phyloP scores from a whole-genome alignment of 2,888 invertebrate genomes.

The Pegoplata infirma region DNA sequence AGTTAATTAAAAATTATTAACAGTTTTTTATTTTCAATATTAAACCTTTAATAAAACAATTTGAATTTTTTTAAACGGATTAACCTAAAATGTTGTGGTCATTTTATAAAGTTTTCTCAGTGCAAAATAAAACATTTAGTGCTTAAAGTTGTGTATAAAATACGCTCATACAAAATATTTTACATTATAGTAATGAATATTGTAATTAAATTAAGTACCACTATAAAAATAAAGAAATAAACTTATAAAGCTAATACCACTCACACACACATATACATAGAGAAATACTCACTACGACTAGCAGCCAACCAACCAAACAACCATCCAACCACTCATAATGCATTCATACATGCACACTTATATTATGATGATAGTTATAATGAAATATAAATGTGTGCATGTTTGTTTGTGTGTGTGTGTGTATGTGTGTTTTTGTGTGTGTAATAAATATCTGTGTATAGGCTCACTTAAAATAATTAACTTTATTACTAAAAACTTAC shows the following conservation, averaged over 20 bases:
- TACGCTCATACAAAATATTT: not conserved
- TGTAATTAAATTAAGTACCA: constrained; percentile 54
- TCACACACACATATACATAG: no score
- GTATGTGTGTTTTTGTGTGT: not conserved
- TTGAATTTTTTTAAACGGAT: no score
- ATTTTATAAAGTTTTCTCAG: no score
- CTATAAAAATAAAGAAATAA: constrained; percentile 19
- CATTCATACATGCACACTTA: constrained; percentile 13
- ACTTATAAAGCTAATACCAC: constrained; percentile 32
- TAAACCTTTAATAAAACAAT: no score
- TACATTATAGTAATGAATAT: constrained; percentile 35
- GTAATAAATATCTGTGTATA: not conserved
- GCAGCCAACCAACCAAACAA: constrained; percentile 1
- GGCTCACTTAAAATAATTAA: constrained; percentile 59
- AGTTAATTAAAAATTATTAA: no score
- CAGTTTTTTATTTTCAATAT: no score
- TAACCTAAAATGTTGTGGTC: no score
- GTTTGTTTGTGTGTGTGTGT: not conserved
- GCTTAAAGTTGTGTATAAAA: not conserved
- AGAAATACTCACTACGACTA: no score
- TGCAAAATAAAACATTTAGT: not conserved
- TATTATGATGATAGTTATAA: not conserved
- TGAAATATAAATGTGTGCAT: not conserved
- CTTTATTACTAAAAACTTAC: constrained; percentile 58
- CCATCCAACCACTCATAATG: constrained; percentile 17